Evolutionary conservation across 1,140 invertebrate species (phyloP), one percentile per base, ranked within the genome.

Genomic region (Lordiphosa stackelbergi): DNA sequence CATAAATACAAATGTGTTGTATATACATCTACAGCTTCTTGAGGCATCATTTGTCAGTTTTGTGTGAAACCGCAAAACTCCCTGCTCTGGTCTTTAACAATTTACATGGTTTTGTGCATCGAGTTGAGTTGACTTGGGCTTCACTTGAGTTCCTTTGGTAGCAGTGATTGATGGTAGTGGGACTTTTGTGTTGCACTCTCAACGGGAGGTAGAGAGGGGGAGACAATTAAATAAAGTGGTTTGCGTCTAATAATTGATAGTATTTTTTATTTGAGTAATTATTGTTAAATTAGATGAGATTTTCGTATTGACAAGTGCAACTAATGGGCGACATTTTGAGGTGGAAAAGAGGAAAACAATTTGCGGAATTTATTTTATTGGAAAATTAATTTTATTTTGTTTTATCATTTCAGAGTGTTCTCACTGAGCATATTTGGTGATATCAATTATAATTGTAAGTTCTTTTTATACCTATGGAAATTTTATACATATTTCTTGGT

Each of bases 31-130:
- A 47, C 65, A 69, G 38, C 51, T 61, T 54, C 35, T 61, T 11
- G 65, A 9, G 45, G 45, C 63, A 59, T 75, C 77, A 83, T 73
- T 83, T 83, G 77, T 64, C 73, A 77, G 77, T 83, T 83, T 77
- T 77, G 78, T 83, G 77, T 53, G 77, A 83, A 83, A 57, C 49
- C 61, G 72, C 69, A 69, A 40, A 42, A n/a, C 13, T 49, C 12
- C 4, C 47, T 16, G 4, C 8, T 69, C 43, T 46, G 54, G 34
- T n/a, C 60, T 38, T 13, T 58, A 71, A 59, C 68, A 69, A 72
- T 81, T 75, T 68, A 51, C 66, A 83, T 77, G 51, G 51, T 43
- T 49, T 42, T 31, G 37, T 53, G 13, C 49, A 53, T 10, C 40
- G 22, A 41, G 38, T 41, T 16, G 38, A 16, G 12, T 11, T 46